Percentiles rank a stretch among this genome's conserved stretches.
Evolutionary conservation across 1,140 invertebrate genomes (phyloP).

Genomic region (Cotesia glomerata): DNA sequence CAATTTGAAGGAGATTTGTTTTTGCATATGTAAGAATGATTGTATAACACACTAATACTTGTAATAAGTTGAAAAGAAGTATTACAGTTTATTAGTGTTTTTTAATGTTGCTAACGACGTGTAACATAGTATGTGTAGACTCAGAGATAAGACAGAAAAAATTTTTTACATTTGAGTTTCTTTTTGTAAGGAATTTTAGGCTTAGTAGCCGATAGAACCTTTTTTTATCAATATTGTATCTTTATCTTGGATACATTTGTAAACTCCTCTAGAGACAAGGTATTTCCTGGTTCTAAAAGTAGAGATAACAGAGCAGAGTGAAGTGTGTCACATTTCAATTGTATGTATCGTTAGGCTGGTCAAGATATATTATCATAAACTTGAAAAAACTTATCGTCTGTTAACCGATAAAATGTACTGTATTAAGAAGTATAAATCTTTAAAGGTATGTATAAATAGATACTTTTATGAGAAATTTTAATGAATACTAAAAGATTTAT

Average conservation of each 20-base stretch:
- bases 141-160: neutral
- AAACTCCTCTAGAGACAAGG: constrained; percentile 21
- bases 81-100: neutral
- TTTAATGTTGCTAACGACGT: no score
- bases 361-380: constrained; percentile 6
- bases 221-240: constrained; percentile 13
- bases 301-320: constrained; percentile 6
- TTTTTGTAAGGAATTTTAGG: neutral
- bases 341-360: neutral
- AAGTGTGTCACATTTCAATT: constrained; percentile 16
- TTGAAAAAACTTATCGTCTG: constrained; percentile 15
- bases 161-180: neutral
- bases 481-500: constrained; percentile 1
- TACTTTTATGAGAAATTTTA: neutral
- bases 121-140: no score
- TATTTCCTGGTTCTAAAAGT: constrained; percentile 15
- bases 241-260: constrained; percentile 27
- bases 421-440: neutral
- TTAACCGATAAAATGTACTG: neutral
- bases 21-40: neutral
- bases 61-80: neutral
- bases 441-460: neutral
- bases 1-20: constrained; percentile 28
- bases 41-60: neutral
- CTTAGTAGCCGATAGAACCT: neutral